These are phyloP conservation scores for Brachyrhaphis roseni DNA, from an alignment of 2,797 vertebrate species.

Conservation along the genomic window DNA sequence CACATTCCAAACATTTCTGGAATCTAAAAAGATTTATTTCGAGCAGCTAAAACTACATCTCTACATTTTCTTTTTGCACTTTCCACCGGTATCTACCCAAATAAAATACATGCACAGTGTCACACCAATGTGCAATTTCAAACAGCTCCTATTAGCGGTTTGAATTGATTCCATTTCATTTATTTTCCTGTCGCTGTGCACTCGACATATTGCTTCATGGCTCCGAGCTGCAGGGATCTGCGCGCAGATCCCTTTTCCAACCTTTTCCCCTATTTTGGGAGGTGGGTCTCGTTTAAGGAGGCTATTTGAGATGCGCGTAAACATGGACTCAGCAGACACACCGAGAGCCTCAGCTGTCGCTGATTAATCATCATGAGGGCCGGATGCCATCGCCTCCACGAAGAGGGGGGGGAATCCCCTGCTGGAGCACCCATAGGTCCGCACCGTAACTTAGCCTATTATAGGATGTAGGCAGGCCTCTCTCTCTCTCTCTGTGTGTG, in stretches of 20 bases:
- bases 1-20: not conserved
- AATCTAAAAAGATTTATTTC: not conserved
- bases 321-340: constrained; percentile 85
- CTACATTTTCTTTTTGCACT: not conserved
- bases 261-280: constrained; percentile 85
- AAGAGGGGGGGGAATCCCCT: constrained; percentile 65
- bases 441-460: constrained; percentile 22
- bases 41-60: not conserved
- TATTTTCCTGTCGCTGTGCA: not conserved
- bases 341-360: constrained; percentile 89
- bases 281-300: constrained; percentile 78
- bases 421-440: constrained; percentile 51
- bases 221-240: constrained; percentile 34
- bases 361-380: constrained; percentile 80
- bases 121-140: not conserved
- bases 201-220: not conserved
- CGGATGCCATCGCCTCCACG: constrained; percentile 50
- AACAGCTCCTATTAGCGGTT: too few species aligned
- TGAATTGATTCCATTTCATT: too few species aligned
- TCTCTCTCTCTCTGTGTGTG: not conserved
- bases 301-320: constrained; percentile 90
- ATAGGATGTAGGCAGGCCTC: constrained; percentile 14
- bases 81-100: not conserved
- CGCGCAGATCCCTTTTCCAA: constrained; percentile 47
- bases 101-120: not conserved